Percentiles rank a stretch among this genome's conserved stretches.
These are phyloP conservation scores for Trichopoda pennipes DNA, from an alignment of 2,888 invertebrate genomes.

Conservation along the genomic window DNA sequence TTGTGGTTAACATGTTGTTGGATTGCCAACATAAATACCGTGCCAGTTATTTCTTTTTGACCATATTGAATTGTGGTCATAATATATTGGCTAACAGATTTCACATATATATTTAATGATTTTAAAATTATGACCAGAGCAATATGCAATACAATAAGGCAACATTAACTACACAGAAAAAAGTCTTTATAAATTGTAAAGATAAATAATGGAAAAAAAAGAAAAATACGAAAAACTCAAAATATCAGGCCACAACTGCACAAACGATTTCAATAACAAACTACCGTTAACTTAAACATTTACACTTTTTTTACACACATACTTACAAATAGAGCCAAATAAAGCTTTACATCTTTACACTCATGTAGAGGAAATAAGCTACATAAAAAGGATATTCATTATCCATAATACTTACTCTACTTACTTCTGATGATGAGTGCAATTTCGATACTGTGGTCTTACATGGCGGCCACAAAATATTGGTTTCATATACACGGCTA, in stretches of 20 bases:
- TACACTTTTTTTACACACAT: neutral
- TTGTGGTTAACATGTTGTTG: conserved; percentile 60
- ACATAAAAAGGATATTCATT: conserved; percentile 59
- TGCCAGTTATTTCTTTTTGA: conserved; percentile 32
- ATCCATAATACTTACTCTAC: conserved; percentile 44
- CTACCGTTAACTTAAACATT: conserved; percentile 44
- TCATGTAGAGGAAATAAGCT: conserved; percentile 25
- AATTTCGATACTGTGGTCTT: conserved; percentile 68
- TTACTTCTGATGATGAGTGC: conserved; percentile 62
- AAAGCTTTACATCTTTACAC: conserved; percentile 25
- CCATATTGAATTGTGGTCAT: conserved; percentile 61
- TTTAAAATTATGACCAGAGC: conserved; percentile 61
- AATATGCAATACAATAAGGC: neutral
- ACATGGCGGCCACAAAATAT: conserved; percentile 67
- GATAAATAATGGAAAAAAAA: conserved; percentile 54
- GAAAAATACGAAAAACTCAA: conserved; percentile 45
- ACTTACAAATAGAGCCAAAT: neutral
- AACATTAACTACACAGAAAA: neutral
- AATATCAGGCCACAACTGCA: conserved; percentile 58
- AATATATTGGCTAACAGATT: conserved; percentile 47
- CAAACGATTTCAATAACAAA: conserved; percentile 33
- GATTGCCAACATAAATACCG: conserved; percentile 46
- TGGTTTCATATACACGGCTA: conserved; percentile 62
- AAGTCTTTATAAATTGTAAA: conserved; percentile 58
- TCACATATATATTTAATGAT: conserved; percentile 60